phyloP scores from a whole-genome alignment of 2,113 vertebrate genomes.

The Rhinoptilus africanus region DNA sequence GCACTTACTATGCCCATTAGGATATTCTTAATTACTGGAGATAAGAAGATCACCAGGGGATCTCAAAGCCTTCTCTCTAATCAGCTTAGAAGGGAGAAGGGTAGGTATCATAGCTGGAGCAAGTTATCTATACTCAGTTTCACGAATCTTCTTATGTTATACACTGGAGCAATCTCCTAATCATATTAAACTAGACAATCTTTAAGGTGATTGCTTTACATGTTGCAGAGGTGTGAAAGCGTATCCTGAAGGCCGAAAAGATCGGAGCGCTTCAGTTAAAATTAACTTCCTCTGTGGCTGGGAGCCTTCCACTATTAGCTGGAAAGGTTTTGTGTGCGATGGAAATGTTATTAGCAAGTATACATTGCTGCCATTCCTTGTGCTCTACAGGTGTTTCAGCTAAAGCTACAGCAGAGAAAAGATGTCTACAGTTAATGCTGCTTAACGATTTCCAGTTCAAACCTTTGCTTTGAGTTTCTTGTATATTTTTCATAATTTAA shows the following conservation, averaged over 20 bases:
- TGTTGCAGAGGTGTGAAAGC: not conserved
- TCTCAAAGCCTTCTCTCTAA: slow-evolving; percentile 26
- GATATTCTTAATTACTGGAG: slow-evolving; percentile 56
- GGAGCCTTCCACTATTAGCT: not conserved
- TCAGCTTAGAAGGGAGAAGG: slow-evolving; percentile 31
- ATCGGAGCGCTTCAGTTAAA: not conserved
- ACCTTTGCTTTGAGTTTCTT: not conserved
- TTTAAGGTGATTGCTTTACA: slow-evolving; percentile 30
- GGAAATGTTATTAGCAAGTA: not conserved
- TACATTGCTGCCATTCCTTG: not conserved
- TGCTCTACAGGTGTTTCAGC: not conserved
- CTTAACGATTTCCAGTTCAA: not conserved
- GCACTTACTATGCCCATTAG: slow-evolving; percentile 48
- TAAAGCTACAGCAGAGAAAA: not conserved
- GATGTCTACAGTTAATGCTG: not conserved
- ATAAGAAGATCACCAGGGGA: slow-evolving; percentile 38
- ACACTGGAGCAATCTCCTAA: slow-evolving; percentile 15
- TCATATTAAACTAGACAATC: slow-evolving; percentile 29
- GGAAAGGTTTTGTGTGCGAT: not conserved
- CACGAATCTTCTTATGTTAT: slow-evolving; percentile 41
- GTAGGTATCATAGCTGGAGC: not conserved
- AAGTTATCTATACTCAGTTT: slow-evolving; percentile 12
- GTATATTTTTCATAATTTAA: not conserved
- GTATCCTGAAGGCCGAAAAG: not conserved
- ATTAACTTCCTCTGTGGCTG: not conserved